phyloP scores from a whole-genome alignment of 2,113 vertebrate species.

The Oncorhynchus clarkii region DNA sequence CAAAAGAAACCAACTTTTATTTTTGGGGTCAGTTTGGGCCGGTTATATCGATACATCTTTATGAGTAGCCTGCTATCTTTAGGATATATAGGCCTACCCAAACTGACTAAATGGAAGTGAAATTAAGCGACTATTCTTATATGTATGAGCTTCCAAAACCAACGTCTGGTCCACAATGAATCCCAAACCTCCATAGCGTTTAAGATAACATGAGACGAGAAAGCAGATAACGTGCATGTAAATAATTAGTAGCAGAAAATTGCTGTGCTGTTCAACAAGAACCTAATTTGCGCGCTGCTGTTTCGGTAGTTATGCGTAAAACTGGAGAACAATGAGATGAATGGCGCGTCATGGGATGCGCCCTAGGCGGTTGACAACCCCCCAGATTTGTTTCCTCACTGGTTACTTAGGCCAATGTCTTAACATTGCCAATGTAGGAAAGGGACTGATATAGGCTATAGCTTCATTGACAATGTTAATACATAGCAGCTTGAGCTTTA shows the following conservation, averaged over 20 bases:
- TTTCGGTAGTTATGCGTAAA: constrained; percentile 60
- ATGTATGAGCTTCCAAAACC: not conserved
- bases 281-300: constrained; percentile 55
- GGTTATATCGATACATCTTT: too few relatives aligned
- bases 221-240: not conserved
- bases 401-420: too few relatives aligned
- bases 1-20: constrained; percentile 28
- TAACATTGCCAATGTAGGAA: too few relatives aligned
- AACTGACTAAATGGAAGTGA: not conserved
- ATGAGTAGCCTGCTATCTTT: too few relatives aligned
- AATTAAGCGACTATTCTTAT: not conserved
- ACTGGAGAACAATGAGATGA: constrained; percentile 44
- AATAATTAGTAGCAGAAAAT: constrained; percentile 60
- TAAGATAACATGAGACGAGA: not conserved
- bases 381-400: not conserved
- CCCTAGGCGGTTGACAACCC: not conserved
- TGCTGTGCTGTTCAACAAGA: constrained; percentile 48
- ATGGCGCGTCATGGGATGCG: constrained; percentile 11
- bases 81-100: not conserved
- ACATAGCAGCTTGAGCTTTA: too few relatives aligned
- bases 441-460: too few relatives aligned
- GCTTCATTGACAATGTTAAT: too few relatives aligned
- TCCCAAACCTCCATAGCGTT: not conserved
- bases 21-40: not conserved
- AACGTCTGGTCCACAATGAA: not conserved